Evolutionary conservation across 2,113 vertebrate genomes (phyloP).

Genomic region (Isurus oxyrinchus): DNA sequence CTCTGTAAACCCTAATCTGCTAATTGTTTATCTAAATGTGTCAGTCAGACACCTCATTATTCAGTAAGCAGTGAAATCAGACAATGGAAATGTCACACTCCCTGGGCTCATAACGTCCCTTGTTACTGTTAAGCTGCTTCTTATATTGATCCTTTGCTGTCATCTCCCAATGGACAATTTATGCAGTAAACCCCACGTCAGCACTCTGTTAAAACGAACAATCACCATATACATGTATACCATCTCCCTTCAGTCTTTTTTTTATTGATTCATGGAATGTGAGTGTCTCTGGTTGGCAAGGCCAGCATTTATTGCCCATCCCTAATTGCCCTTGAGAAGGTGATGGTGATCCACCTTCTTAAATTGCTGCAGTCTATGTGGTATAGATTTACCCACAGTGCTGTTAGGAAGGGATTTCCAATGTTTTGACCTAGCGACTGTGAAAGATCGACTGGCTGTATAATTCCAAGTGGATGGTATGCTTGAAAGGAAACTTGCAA

Average conservation of each 20-base stretch:
- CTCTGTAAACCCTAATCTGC: conserved; percentile 30
- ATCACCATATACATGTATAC: background rate
- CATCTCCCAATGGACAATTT: background rate
- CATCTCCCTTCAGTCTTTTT: background rate
- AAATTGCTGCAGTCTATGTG: background rate
- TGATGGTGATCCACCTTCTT: background rate
- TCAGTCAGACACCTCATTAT: conserved; percentile 30
- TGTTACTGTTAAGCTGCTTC: conserved; percentile 21
- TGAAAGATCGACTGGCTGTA: background rate
- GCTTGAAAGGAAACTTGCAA: background rate
- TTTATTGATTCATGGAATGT: background rate
- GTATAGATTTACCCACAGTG: background rate
- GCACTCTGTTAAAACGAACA: background rate
- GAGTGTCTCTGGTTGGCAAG: background rate
- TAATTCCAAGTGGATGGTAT: background rate
- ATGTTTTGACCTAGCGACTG: background rate
- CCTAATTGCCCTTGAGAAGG: background rate
- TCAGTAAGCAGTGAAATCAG: conserved; percentile 16
- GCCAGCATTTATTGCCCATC: background rate
- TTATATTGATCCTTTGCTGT: background rate
- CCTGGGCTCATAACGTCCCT: background rate
- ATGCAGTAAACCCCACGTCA: background rate
- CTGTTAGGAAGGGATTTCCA: background rate
- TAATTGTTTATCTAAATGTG: conserved; percentile 29
- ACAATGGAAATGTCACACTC: background rate